These are phyloP conservation scores for Austrofundulus limnaeus DNA, from an alignment of 2,113 vertebrate species.

Conservation along the genomic window DNA sequence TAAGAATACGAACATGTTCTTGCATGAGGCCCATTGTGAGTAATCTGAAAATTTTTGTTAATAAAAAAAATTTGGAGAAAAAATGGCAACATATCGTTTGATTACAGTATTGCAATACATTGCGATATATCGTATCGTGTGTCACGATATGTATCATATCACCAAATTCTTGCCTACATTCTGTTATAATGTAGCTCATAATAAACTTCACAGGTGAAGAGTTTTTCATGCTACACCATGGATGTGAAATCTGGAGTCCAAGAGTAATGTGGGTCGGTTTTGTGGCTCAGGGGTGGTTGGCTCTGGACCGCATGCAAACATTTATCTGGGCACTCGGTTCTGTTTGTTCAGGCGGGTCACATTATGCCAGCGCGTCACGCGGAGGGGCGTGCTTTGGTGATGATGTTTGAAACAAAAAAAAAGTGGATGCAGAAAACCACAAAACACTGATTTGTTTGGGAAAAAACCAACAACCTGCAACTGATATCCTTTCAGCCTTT, in stretches of 20 bases:
- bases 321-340: constrained; percentile 68
- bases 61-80: no score
- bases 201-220: constrained; percentile 43
- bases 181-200: no score
- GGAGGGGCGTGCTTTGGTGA: constrained; percentile 32
- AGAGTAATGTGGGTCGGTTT: constrained; percentile 46
- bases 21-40: no score
- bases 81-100: no score
- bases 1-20: no score
- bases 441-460: constrained; percentile 25
- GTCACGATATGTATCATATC: no score
- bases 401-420: constrained; percentile 48
- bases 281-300: constrained; percentile 63
- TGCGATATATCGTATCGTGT: no score
- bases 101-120: no score
- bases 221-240: constrained; percentile 36
- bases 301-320: constrained; percentile 72
- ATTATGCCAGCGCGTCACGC: constrained; percentile 60
- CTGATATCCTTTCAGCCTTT: constrained; percentile 1
- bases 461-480: no score
- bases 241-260: constrained; percentile 28
- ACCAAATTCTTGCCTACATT: no score
- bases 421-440: constrained; percentile 37
- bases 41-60: no score
- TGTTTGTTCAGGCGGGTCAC: constrained; percentile 69